Evolutionary conservation across 2,888 invertebrate species (phyloP), one percentile per base, ranked within the genome.

Genomic region (Pegoplata infirma): DNA sequence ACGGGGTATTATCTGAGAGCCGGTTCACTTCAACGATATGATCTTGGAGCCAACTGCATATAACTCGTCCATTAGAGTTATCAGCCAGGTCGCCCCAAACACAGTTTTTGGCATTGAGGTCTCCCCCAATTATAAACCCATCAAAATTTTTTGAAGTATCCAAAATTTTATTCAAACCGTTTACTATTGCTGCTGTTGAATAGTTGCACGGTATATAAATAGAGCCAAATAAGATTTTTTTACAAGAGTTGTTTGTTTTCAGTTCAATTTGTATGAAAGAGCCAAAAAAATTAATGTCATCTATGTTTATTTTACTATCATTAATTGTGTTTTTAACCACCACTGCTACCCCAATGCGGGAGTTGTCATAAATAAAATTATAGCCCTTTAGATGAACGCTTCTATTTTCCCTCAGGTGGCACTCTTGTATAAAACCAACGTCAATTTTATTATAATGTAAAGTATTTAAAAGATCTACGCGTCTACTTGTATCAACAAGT

Each of bases 181-280:
- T 8, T 3, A 44, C 14, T 3, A 59, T 2, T 16, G 12, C 46
- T 46, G n/a, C 14, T 2, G 59, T 8, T 25, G 59, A 5, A n/a
- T 23, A 21, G 21, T 16, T 46, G 16, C 46, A 46, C 5, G 59
- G 46, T 19, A 59, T 12, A 21, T 59, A 46, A 6, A 59, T 46
- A 21, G 59, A 59, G 7, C 59, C 46, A 14, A 59, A 12, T 59
- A 59, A 8, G 8, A 25, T 10, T 16, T 25, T 23, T 59, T 59
- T 46, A 21, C 5, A 23, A 8, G 16, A 14, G 19, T 46, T 59
- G 16, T 46, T 59, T 3, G 14, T 14, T 5, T 12, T 40, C 5
- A 59, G 23, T 25, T 14, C 23, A 25, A 59, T 59, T 46, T 47
- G 25, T 5, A 46, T 23, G 7, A 46, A 21, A 12, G 10, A 12